Evolutionary conservation across 1,140 invertebrate species (phyloP), one percentile per base, ranked within the genome.

Genomic region (Rhyacophila brunnea): DNA sequence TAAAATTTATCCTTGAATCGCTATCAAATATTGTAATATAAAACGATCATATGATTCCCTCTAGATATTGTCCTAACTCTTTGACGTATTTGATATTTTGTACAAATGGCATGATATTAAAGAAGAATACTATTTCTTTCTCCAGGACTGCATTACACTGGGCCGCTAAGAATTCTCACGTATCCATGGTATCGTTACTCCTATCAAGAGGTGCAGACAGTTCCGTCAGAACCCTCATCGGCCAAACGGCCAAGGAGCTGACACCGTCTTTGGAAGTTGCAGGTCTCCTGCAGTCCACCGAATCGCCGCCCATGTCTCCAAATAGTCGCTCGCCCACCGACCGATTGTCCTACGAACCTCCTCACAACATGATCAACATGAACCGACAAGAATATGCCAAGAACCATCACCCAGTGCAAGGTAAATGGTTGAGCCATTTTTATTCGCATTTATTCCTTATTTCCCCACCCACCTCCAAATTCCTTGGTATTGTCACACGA

Each of bases 61-160:
- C n/a, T n/a, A n/a, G n/a, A n/a, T n/a, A n/a, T n/a, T n/a, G n/a
- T n/a, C n/a, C n/a, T n/a, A n/a, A n/a, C n/a, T n/a, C n/a, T n/a
- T n/a, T n/a, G n/a, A n/a, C n/a, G n/a, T n/a, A n/a, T n/a, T n/a
- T n/a, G n/a, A n/a, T n/a, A n/a, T n/a, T n/a, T n/a, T n/a, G 6
- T 35, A 35, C 6, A 7, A n/a, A 7, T 7, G 6, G 34, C 34
- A 35, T 6, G 6, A 6, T 35, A 7, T 35, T 35, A 7, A 7
- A 7, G 6, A 35, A 7, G 34, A 7, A 6, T 7, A 6, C 15
- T 13, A 13, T 15, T 40, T 40, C 11, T 13, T 40, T 23, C 6
- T 43, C 2, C n/a, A 62, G 60, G 60, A 58, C 60, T 38, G 32
- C 55, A 28, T 20, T 62, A 34, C 60, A 58, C 42, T 62, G 60